These are phyloP conservation scores for Agrilus planipennis DNA, from an alignment of 1,140 invertebrate genomes.

Conservation along the genomic window DNA sequence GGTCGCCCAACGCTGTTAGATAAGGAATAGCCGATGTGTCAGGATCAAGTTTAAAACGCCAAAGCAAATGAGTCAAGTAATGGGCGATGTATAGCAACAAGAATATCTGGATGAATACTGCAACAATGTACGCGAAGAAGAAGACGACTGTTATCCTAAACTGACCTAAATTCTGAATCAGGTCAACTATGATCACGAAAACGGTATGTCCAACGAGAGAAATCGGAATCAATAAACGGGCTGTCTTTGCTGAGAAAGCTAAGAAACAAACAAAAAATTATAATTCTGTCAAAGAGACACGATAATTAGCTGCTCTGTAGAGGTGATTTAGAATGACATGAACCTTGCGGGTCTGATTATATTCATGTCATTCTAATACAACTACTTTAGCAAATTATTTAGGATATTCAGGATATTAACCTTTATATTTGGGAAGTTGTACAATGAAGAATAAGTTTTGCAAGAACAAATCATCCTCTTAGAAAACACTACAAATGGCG, in stretches of 20 bases:
- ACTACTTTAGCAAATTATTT: too few relatives aligned
- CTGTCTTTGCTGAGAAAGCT: conserved; percentile 65
- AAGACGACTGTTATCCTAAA: conserved; percentile 47
- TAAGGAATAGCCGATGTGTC: conserved; percentile 98
- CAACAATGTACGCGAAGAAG: conserved; percentile 49
- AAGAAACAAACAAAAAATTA: conserved; percentile 31
- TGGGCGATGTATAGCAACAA: conserved; percentile 71
- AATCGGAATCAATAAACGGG: conserved; percentile 71
- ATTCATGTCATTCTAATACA: too few relatives aligned
- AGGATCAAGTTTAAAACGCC: conserved; percentile 81
- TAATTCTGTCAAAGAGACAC: too few relatives aligned
- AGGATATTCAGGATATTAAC: too few relatives aligned
- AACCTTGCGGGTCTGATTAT: too few relatives aligned
- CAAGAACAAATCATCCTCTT: too few relatives aligned
- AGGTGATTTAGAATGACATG: too few relatives aligned
- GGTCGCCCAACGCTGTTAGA: conserved; percentile 85
- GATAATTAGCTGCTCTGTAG: too few relatives aligned
- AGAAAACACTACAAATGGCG: too few relatives aligned
- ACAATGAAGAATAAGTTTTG: too few relatives aligned
- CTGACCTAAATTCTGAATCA: conserved; percentile 43
- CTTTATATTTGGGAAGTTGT: too few relatives aligned
- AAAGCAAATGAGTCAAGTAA: conserved; percentile 81
- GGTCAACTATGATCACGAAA: conserved; percentile 75
- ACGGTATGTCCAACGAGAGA: conserved; percentile 83
- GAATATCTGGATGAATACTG: conserved; percentile 54